Conservation (phyloP, 2,113 vertebrate genomes). For the Brachyhypopomus occidentalis region DNA sequence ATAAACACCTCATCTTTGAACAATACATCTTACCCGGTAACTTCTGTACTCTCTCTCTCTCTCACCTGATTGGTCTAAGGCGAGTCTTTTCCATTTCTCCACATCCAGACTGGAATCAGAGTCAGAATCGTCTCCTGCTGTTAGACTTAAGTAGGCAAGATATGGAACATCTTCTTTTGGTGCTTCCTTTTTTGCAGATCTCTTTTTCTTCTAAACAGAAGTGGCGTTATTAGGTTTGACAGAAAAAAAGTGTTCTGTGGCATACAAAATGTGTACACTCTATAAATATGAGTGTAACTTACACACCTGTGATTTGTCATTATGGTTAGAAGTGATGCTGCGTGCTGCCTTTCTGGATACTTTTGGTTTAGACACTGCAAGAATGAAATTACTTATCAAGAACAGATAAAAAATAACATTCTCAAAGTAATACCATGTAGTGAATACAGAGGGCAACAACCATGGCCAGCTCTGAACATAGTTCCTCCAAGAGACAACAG, state of each 20-base stretch:
- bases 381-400: background rate
- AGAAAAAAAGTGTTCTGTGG: background rate
- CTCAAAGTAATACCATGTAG: background rate
- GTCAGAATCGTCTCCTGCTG: constrained; percentile 63
- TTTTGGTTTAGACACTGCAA: constrained; percentile 1
- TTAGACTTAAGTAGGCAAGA: background rate
- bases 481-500: no score
- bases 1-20: no score
- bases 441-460: no score
- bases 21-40: no score
- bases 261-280: background rate
- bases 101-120: constrained; percentile 78
- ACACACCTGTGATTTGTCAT: constrained; percentile 9
- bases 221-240: no score
- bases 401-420: background rate
- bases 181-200: constrained; percentile 31
- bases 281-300: background rate
- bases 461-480: no score
- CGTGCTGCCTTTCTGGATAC: background rate
- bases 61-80: constrained; percentile 67
- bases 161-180: background rate
- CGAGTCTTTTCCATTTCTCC: constrained; percentile 74
- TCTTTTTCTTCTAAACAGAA: constrained; percentile 37
- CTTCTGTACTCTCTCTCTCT: background rate
- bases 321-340: background rate